Percentiles rank a stretch among this genome's conserved stretches.
These are phyloP conservation scores for Myopa testacea DNA, from an alignment of 2,888 invertebrate genomes.

Conservation along the genomic window DNA sequence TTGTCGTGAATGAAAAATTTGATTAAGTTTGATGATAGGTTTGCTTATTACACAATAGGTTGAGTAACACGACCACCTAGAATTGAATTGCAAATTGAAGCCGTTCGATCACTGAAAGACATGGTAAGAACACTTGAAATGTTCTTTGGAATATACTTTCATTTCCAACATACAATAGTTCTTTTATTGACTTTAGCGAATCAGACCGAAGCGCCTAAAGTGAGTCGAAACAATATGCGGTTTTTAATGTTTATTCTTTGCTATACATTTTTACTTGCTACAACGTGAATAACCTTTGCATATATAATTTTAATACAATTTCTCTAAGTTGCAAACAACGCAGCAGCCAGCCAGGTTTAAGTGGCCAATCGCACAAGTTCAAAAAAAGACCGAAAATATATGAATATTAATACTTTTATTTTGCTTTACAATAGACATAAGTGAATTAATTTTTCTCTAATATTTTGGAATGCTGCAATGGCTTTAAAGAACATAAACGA, in stretches of 20 bases:
- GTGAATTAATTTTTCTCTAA: slow-evolving; percentile 22
- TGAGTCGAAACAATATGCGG: too few species aligned
- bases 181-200: too few species aligned
- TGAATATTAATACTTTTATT: slow-evolving; percentile 22
- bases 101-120: too few species aligned
- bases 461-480: slow-evolving; percentile 32
- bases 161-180: too few species aligned
- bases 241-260: neutral
- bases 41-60: too few species aligned
- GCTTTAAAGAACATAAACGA: neutral
- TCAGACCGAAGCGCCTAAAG: too few species aligned
- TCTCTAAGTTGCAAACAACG: neutral
- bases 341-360: neutral
- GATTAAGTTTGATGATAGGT: too few species aligned
- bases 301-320: neutral
- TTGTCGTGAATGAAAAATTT: too few species aligned
- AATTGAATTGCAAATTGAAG: too few species aligned
- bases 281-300: neutral
- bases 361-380: neutral
- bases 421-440: slow-evolving; percentile 14
- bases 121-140: too few species aligned
- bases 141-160: too few species aligned
- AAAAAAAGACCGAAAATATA: neutral
- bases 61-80: too few species aligned
- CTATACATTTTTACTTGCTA: neutral